These are phyloP conservation scores for Momotus momota DNA, from an alignment of 2,797 vertebrate genomes.

Conservation along the genomic window DNA sequence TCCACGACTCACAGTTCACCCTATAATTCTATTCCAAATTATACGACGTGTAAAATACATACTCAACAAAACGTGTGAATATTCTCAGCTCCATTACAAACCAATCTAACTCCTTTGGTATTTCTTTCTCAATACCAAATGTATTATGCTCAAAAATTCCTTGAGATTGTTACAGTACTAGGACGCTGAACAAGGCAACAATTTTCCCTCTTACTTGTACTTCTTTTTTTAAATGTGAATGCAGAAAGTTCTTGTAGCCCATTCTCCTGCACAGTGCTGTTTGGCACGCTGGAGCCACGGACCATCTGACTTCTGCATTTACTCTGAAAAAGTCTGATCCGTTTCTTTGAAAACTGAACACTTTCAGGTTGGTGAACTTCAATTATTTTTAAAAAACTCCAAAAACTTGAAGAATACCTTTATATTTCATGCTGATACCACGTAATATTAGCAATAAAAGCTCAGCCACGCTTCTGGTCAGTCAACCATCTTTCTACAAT, in stretches of 20 bases:
- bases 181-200: background rate
- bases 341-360: background rate
- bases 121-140: constrained; percentile 1
- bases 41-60: constrained; percentile 46
- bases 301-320: background rate
- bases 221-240: background rate
- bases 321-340: background rate
- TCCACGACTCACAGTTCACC: background rate
- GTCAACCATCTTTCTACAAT: background rate
- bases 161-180: background rate
- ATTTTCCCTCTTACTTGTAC: background rate
- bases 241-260: background rate
- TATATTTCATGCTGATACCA: background rate
- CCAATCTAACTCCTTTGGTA: constrained; percentile 1
- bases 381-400: background rate
- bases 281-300: background rate
- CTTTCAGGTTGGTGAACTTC: background rate
- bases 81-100: constrained; percentile 35
- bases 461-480: background rate
- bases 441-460: background rate
- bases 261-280: background rate
- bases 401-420: background rate
- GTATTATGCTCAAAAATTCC: constrained; percentile 9
- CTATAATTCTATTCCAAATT: constrained; percentile 60
- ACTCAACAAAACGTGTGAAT: constrained; percentile 33